Evolutionary conservation across 2,113 vertebrate genomes (phyloP).

Genomic region (Ctenomys sociabilis): DNA sequence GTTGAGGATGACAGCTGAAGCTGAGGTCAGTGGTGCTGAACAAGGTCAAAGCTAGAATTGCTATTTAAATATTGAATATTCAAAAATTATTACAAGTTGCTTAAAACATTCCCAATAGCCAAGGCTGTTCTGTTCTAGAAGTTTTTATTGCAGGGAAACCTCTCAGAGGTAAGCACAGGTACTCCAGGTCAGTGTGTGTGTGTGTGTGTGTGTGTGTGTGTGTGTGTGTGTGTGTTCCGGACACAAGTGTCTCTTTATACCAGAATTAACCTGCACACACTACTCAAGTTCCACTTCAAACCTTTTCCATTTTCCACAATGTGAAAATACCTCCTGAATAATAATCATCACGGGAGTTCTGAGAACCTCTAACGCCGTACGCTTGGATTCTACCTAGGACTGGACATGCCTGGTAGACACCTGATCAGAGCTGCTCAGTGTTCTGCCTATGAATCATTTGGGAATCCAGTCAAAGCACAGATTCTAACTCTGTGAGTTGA

Average conservation of each 20-base stretch:
- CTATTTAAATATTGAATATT: conserved; percentile 16
- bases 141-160: not conserved
- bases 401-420: not conserved
- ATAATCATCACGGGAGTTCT: not conserved
- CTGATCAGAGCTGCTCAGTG: not conserved
- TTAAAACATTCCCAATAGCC: conserved; percentile 10
- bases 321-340: not conserved
- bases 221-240: not conserved
- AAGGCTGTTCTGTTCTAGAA: not conserved
- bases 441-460: not conserved
- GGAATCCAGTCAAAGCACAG: not conserved
- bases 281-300: not conserved
- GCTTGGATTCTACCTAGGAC: not conserved
- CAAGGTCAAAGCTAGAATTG: conserved; percentile 60
- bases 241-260: not conserved
- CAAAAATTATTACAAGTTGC: not conserved
- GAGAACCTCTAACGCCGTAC: not conserved
- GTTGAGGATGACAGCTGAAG: conserved; percentile 10
- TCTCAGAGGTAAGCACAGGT: not conserved
- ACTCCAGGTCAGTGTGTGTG: not conserved
- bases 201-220: not conserved
- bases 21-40: conserved; percentile 28
- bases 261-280: not conserved
- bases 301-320: not conserved
- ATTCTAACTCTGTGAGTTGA: not conserved